Evolutionary conservation across 1,140 invertebrate genomes (phyloP), one percentile per base, ranked within the genome.

Genomic region (Bombus balteatus): DNA sequence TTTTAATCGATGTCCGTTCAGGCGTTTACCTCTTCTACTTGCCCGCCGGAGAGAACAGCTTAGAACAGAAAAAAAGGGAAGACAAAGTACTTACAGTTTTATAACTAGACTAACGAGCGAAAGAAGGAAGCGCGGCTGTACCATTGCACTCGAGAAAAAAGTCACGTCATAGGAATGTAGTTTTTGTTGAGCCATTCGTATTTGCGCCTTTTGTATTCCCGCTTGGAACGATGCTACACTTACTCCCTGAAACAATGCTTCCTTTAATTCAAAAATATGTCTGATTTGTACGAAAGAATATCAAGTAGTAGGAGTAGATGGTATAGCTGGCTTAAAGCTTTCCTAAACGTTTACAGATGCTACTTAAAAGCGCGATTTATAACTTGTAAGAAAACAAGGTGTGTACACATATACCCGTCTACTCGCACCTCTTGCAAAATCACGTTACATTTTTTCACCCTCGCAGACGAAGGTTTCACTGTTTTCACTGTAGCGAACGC

Each of bases 1-100:
- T 78, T 78, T 78, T 65, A 70, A 80, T 80, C 41, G 41, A n/a
- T 34, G 78, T 18, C 25, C 43, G 78, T 25, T 37, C 43, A 37
- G 6, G 3, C 43, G 5, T 80, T 53, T 28, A 53, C 32, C 34
- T 79, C 25, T 53, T n/a, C 34, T 70, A 47, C 65, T 53, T 70
- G 28, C 6, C 39, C 25, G 47, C 1, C 15, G 15, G 8, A 8
- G 53, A 18, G 74, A 28, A 59, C 6, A 5, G 73, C 3, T 34
- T 3, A 4, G 22, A 34, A 15, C 18, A 0, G 37, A 12, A 34
- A 39, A 32, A 5, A 41, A 15, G 65, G 9, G 3, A 22, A 41
- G 32, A 34, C 5, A 34, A 53, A 70, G 43, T 80, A 39, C 65
- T 80, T 70, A 70, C 37, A 70, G 32, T 80, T 80, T 47, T 39